Conservation (phyloP, 1,140 invertebrate genomes). For the Batillaria attramentaria region DNA sequence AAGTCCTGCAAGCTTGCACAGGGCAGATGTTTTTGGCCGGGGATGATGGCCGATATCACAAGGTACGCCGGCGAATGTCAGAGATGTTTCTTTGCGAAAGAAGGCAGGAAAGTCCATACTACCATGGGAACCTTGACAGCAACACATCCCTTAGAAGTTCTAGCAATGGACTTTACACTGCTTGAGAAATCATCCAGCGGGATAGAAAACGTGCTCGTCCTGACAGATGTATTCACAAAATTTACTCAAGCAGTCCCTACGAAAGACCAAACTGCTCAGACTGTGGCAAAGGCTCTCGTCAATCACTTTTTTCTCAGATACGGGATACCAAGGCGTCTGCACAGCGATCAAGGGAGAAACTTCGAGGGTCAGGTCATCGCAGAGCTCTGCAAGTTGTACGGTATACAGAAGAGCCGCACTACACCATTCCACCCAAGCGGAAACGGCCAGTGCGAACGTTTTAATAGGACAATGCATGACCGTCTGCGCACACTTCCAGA, state of each 20-base stretch:
- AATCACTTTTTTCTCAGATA: slow-evolving; percentile 39
- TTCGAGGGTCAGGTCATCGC: slow-evolving; percentile 38
- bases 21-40: no score
- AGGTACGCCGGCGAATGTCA: slow-evolving; percentile 29
- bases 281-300: slow-evolving; percentile 28
- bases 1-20: no score
- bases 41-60: no score
- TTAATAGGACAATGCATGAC: slow-evolving; percentile 47
- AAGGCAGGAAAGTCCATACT: slow-evolving; percentile 19
- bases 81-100: slow-evolving; percentile 41
- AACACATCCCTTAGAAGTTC: slow-evolving; percentile 22
- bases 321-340: slow-evolving; percentile 33
- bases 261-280: slow-evolving; percentile 33
- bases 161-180: slow-evolving; percentile 37
- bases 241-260: slow-evolving; percentile 39
- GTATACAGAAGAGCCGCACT: slow-evolving; percentile 38
- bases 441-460: slow-evolving; percentile 48
- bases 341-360: slow-evolving; percentile 37
- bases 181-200: slow-evolving; percentile 28
- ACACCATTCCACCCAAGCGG: slow-evolving; percentile 47
- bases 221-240: slow-evolving; percentile 44
- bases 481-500: slow-evolving; percentile 35
- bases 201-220: slow-evolving; percentile 37
- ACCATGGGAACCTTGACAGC: slow-evolving; percentile 31
- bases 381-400: slow-evolving; percentile 35